phyloP scores from a whole-genome alignment of 2,888 invertebrate genomes.

The Amphipoea oculea region DNA sequence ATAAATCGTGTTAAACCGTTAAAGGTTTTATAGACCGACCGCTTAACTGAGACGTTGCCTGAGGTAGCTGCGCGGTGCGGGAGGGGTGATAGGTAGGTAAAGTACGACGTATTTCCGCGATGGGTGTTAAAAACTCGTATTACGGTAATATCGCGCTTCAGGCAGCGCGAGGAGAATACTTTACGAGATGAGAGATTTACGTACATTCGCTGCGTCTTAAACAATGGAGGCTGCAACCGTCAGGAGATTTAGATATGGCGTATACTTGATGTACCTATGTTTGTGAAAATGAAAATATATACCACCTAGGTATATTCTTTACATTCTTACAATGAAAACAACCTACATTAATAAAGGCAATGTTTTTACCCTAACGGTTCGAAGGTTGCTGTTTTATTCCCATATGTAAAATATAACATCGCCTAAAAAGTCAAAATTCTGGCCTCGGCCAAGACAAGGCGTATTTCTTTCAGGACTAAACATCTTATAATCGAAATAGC shows the following conservation, averaged over 20 bases:
- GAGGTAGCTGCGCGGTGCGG: too few species aligned
- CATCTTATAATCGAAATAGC: not conserved
- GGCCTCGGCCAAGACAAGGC: not conserved
- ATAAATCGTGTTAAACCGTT: not conserved
- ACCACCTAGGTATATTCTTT: not conserved
- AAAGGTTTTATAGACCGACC: too few species aligned
- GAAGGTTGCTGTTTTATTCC: not conserved
- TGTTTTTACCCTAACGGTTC: not conserved
- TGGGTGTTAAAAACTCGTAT: constrained; percentile 21
- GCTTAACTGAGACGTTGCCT: too few species aligned
- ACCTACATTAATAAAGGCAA: not conserved
- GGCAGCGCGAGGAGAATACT: constrained; percentile 8
- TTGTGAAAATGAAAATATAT: constrained; percentile 11
- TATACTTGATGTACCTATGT: constrained; percentile 5
- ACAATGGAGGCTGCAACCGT: not conserved
- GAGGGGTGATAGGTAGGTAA: not conserved
- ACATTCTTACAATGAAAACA: not conserved
- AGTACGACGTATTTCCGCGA: not conserved
- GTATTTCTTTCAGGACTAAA: not conserved
- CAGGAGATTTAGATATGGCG: not conserved
- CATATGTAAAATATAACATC: not conserved
- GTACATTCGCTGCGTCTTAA: not conserved
- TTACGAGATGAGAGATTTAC: constrained; percentile 21
- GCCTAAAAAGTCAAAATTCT: not conserved
- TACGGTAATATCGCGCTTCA: constrained; percentile 10